Evolutionary conservation across 2,888 invertebrate genomes (phyloP), one percentile per base, ranked within the genome.

Genomic region (Clanis bilineata): DNA sequence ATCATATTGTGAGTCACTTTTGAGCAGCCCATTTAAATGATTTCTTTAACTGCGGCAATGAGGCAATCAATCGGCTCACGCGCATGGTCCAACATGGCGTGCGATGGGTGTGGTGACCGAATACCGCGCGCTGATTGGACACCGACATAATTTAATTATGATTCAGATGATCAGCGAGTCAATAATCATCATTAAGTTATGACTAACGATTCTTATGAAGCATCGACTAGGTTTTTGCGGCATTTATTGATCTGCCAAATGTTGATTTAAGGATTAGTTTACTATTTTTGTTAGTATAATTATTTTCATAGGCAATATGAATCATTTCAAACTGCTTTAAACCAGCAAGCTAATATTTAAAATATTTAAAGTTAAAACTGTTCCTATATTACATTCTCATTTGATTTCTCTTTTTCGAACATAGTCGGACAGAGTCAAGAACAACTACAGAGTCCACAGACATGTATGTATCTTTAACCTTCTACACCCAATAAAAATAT

Each of bases 31-130:
- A 51, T 47, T 58, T 23, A 23, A 10, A 18, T 51, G 62, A 39
- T 54, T 41, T 51, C 44, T 32, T n/a, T 64, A 61, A 65, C 64
- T 64, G 64, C 76, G 51, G 23, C 55, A 80, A 79, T 76, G 70
- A 76, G 71, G 68, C 79, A 73, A 80, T 81, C 82, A 80, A 76
- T 77, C 77, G 80, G 85, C 85, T 76, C 80, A 62, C 67, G 79
- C 86, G 88, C 88, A 84, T 74, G 64, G 1, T 10, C 51, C 80
- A 88, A 88, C 76, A 91, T 90, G 91, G 90, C 90, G 82, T 62
- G 59, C 79, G 65, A 84, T 87, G 90, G 91, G 91, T 74, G 91
- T 86, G 88, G 84, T 82, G 72, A 74, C 68, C 63, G 71, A 69
- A 70, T 65, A 76, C 71, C 68, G 78, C 62, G 66, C 72, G 77